These are phyloP conservation scores for Drosophila ogumai DNA, from an alignment of 1,140 invertebrate species.

Conservation along the genomic window DNA sequence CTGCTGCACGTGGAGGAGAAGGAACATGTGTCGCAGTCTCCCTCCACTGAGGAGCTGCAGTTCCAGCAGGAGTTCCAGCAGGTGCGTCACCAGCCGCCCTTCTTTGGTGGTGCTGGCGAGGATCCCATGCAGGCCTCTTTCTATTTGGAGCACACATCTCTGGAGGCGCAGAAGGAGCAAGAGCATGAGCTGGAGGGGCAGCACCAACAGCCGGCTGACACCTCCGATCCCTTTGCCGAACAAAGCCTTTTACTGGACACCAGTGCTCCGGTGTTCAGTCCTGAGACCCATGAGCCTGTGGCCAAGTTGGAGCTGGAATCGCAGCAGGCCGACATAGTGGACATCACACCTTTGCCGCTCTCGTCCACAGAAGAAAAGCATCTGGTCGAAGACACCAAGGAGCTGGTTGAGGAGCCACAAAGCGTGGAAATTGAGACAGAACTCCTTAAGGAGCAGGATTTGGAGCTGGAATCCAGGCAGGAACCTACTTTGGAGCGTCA, in stretches of 20 bases:
- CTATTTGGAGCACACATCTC: conserved; percentile 71
- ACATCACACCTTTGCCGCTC: conserved; percentile 70
- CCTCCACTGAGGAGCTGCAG: conserved; percentile 79
- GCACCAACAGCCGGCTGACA: conserved; percentile 5
- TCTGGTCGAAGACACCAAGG: conserved; percentile 77
- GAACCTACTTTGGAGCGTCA: neutral
- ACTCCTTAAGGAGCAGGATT: conserved; percentile 4
- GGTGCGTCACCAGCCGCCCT: conserved; percentile 41
- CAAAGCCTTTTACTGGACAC: conserved; percentile 62
- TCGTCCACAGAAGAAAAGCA: conserved; percentile 80
- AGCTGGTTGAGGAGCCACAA: conserved; percentile 30
- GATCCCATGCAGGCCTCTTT: conserved; percentile 80
- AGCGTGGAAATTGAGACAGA: conserved; percentile 10
- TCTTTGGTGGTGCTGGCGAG: conserved; percentile 34
- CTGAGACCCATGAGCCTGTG: conserved; percentile 30
- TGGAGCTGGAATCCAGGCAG: conserved; percentile 10
- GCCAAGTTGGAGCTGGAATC: conserved; percentile 62
- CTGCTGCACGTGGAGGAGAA: conserved; percentile 76
- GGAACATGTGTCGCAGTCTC: conserved; percentile 73
- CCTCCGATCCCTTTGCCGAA: conserved; percentile 28
- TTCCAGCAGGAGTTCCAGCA: conserved; percentile 37
- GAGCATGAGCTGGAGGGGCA: conserved; percentile 5
- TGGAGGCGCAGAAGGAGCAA: conserved; percentile 32
- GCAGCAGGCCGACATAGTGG: conserved; percentile 59
- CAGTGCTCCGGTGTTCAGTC: conserved; percentile 61